Base-by-base conservation (phyloP, 2,113 vertebrate species). In the Fregata magnificens region DNA sequence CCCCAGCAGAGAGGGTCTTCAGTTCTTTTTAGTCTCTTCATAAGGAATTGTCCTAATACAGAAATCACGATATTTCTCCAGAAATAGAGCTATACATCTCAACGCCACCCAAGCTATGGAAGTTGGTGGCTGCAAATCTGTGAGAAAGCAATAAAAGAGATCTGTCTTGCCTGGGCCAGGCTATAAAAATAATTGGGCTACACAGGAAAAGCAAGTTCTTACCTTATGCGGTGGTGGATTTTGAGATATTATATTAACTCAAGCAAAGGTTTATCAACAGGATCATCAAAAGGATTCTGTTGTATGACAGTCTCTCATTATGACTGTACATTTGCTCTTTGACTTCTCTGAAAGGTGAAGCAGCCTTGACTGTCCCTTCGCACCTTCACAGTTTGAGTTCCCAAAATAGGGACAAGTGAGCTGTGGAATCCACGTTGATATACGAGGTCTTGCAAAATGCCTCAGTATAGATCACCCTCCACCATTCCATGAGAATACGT, bases 401-500 rank as follows among this genome's bases (percentile, higher is more conserved):
- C 63, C 67, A 34, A 47, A 81, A 36, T 0, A 61, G 55, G 40
- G 36, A 26, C 7, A 34, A 40, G 65, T 0, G 15, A 85, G 16
- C 47, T 42, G 6, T 9, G 40, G 31, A 50, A 82, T 52, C 65
- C 65, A 52, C 1, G 12, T 0, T 58, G 44, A 18, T 26, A 16
- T 4, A 34, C 1, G 7, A 59, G 17, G 29, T 14, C 49, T 55
- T 38, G 40, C 11, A 59, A 40, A 40, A 73, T 8, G 36, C 28
- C 26, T 53, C 45, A 18, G 6, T 3, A 15, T 0, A 55, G 70
- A 52, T 11, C 34, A 42, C 22, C 25, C 31, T 52, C 20, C 29
- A 2, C 36, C 17, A 3, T 4, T 25, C 22, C 70, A 4, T 1
- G 19, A 14, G 45, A 73, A 32, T 0, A 11, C 26, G 25, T 5